phyloP scores from a whole-genome alignment of 2,797 vertebrate species.

The Mycteria americana region DNA sequence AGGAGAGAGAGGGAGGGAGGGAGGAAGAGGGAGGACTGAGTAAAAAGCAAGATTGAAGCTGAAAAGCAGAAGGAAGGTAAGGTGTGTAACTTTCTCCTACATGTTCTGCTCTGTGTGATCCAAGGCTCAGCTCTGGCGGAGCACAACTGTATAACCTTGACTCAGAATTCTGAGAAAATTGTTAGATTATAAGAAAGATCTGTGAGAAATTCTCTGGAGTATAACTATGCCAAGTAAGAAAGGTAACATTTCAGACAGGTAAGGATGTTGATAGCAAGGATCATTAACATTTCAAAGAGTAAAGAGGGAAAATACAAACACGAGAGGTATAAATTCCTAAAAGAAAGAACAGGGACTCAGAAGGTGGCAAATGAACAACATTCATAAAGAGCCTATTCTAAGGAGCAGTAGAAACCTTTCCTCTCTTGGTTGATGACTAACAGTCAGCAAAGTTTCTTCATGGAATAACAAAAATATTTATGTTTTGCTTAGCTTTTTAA shows the following conservation, averaged over 20 bases:
- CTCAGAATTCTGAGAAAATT: neutral
- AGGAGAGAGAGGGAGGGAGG: neutral
- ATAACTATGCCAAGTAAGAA: neutral
- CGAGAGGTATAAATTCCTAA: neutral
- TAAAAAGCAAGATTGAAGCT: neutral
- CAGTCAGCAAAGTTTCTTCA: neutral
- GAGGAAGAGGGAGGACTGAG: neutral
- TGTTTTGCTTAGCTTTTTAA: neutral
- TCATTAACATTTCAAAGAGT: neutral
- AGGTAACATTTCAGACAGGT: neutral
- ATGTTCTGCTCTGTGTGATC: neutral
- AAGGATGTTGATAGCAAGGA: neutral
- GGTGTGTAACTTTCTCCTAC: neutral
- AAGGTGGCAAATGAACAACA: neutral
- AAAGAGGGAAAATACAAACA: neutral
- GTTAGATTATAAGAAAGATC: neutral
- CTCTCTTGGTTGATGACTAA: neutral
- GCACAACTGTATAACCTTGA: neutral
- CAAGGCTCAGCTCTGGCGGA: neutral
- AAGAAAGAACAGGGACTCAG: neutral
- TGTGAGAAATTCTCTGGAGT: neutral
- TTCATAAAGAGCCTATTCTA: neutral
- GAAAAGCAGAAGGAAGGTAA: neutral
- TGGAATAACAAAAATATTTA: neutral
- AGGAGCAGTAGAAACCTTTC: neutral